These are phyloP conservation scores for Microcebus ravelobensis DNA, from an alignment of 2,113 vertebrate species.

Conservation along the genomic window DNA sequence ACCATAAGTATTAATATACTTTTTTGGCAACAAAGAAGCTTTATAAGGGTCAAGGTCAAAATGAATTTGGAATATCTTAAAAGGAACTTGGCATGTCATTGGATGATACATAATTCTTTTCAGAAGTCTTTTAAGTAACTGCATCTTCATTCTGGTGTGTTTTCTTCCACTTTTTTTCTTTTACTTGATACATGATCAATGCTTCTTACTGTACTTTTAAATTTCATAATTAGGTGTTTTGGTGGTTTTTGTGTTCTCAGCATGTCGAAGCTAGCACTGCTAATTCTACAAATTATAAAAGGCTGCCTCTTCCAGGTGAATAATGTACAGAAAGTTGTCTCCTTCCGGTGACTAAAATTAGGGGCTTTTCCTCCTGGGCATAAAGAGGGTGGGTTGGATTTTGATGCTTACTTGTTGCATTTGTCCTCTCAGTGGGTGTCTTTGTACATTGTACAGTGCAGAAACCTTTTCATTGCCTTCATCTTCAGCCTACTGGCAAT, in stretches of 20 bases:
- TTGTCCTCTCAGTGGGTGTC: not conserved
- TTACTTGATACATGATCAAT: not conserved
- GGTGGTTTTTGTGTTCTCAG: slow-evolving; percentile 10
- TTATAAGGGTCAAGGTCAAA: not conserved
- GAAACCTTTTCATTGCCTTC: not conserved
- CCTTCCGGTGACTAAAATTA: not conserved
- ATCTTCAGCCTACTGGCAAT: not conserved
- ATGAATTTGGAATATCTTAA: not conserved
- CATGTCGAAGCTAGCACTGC: not conserved
- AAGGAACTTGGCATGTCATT: not conserved
- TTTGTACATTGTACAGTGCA: not conserved
- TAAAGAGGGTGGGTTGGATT: not conserved
- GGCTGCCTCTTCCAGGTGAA: not conserved
- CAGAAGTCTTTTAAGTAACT: not conserved
- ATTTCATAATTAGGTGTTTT: slow-evolving; percentile 17
- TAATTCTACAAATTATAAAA: slow-evolving; percentile 28
- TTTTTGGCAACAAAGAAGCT: not conserved
- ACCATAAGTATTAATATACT: not conserved
- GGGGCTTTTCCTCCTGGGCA: not conserved
- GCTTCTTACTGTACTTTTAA: slow-evolving; percentile 31
- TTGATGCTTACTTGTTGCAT: not conserved
- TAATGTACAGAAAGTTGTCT: not conserved
- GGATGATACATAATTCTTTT: not conserved
- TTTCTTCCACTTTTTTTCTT: not conserved
- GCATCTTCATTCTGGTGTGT: not conserved